Percentiles rank a stretch among this genome's conserved stretches.
Evolutionary conservation across 2,113 vertebrate genomes (phyloP).

Genomic region (Phylloscopus trochilus): DNA sequence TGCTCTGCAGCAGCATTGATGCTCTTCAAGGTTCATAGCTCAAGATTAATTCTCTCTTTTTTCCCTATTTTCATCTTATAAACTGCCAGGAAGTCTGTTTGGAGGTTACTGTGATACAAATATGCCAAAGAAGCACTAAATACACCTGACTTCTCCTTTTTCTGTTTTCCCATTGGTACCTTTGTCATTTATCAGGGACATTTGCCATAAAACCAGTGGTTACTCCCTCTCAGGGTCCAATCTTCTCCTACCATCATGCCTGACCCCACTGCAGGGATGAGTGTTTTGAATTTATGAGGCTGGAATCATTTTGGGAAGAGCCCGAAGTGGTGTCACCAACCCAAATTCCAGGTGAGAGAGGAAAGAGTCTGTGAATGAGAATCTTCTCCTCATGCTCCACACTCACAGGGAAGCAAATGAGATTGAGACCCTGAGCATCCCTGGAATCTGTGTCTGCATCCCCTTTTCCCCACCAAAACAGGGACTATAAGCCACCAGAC

Average conservation of each 20-base stretch:
- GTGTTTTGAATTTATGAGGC: not conserved
- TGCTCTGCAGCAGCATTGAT: not conserved
- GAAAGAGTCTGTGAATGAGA: not conserved
- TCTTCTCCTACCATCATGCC: not conserved
- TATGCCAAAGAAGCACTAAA: not conserved
- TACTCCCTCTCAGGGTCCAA: not conserved
- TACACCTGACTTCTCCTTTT: not conserved
- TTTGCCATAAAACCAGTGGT: not conserved
- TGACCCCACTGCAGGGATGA: not conserved
- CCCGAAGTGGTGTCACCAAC: not conserved
- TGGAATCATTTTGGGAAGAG: not conserved
- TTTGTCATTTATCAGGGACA: not conserved
- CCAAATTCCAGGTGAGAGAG: not conserved
- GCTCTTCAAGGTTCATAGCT: not conserved
- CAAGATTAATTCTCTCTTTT: not conserved
- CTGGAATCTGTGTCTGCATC: not conserved
- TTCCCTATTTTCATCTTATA: not conserved
- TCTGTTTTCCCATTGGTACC: not conserved
- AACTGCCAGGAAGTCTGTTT: not conserved
- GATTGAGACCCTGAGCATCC: not conserved
- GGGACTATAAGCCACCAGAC: not conserved
- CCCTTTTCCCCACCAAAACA: not conserved
- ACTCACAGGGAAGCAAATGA: not conserved
- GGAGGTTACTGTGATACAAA: not conserved
- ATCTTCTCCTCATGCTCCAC: not conserved